Conservation (phyloP, 1,140 invertebrate genomes). For the Cherax quadricarinatus region DNA sequence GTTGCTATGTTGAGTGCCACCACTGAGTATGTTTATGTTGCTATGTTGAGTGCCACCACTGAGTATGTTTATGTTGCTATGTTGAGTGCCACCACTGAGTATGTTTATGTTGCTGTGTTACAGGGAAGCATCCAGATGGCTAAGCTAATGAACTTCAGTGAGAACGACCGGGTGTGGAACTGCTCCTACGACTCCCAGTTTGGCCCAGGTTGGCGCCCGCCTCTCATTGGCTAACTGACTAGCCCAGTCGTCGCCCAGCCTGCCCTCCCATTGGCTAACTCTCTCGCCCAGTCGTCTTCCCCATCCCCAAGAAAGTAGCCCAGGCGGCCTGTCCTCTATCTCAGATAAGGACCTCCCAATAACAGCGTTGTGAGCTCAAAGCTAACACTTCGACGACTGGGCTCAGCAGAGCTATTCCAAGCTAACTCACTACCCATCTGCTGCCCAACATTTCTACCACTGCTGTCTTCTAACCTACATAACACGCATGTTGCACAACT, state of each 20-base stretch:
- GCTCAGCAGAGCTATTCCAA: background rate
- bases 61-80: too few species aligned
- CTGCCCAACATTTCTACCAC: background rate
- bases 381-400: too few species aligned
- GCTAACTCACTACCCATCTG: background rate
- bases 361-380: background rate
- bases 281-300: background rate
- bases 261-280: background rate
- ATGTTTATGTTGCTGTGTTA: background rate
- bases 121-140: conserved; percentile 69
- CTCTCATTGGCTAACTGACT: conserved; percentile 54
- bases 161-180: conserved; percentile 55
- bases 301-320: background rate
- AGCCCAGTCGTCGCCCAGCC: background rate
- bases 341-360: background rate
- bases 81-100: too few species aligned
- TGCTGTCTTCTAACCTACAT: background rate
- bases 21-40: too few species aligned
- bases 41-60: too few species aligned
- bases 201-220: conserved; percentile 58
- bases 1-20: too few species aligned
- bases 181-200: conserved; percentile 63
- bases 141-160: conserved; percentile 60
- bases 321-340: background rate
- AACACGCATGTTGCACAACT: background rate